Percentiles rank a stretch among this genome's conserved stretches.
phyloP scores from a whole-genome alignment of 2,888 invertebrate species.

The Metallyticus violacea region DNA sequence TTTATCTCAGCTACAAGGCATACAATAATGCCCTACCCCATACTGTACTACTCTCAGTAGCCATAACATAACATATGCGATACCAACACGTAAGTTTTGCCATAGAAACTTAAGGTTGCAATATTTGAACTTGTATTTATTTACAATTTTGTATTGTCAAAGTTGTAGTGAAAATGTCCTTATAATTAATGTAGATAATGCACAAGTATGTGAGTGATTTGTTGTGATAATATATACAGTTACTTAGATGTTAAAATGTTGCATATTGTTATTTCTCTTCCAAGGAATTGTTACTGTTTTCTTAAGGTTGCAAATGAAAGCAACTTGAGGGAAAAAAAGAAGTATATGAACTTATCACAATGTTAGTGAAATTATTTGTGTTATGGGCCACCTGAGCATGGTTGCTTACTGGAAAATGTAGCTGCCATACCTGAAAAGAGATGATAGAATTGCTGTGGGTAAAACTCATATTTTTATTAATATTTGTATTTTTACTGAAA shows the following conservation, averaged over 20 bases:
- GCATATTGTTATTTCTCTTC: neutral
- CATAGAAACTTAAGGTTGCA: conserved; percentile 32
- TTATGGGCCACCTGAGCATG: too few species aligned
- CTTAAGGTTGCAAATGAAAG: too few species aligned
- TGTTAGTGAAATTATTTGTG: too few species aligned
- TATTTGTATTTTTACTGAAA: too few species aligned
- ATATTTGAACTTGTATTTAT: conserved; percentile 34
- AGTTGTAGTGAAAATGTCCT: conserved; percentile 28
- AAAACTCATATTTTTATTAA: too few species aligned
- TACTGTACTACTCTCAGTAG: neutral
- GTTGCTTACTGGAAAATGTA: too few species aligned
- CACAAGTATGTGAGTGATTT: conserved; percentile 35
- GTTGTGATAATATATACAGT: conserved; percentile 36
- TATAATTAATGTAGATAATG: conserved; percentile 28
- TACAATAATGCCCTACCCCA: neutral
- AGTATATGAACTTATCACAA: too few species aligned
- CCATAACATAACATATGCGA: neutral
- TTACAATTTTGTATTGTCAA: conserved; percentile 35
- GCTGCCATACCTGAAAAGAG: too few species aligned
- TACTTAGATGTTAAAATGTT: conserved; percentile 31
- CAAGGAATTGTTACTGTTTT: too few species aligned
- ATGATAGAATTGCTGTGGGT: too few species aligned
- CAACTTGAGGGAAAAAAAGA: too few species aligned
- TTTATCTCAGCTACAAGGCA: neutral
- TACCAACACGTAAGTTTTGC: conserved; percentile 26